Evolutionary conservation across 2,113 vertebrate genomes (phyloP).

Genomic region (Theristicus caerulescens): DNA sequence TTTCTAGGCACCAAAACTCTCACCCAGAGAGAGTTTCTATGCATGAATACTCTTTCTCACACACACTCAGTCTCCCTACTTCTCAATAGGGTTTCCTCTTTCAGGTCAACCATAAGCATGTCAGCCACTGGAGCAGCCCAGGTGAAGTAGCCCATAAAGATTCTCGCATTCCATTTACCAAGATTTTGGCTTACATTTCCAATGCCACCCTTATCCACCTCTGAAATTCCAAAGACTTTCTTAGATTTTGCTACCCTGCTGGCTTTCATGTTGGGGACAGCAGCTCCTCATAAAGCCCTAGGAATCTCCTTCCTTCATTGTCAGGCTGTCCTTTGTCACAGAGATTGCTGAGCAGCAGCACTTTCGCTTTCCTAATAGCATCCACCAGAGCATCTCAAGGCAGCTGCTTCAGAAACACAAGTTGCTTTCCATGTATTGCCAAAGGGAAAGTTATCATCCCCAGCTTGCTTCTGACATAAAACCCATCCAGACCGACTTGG

Average conservation of each 20-base stretch:
- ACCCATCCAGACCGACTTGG: background rate
- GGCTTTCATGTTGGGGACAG: background rate
- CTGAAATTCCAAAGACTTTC: background rate
- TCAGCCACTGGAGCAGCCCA: background rate
- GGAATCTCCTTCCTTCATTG: background rate
- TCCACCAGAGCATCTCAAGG: background rate
- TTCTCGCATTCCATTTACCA: rapidly evolving
- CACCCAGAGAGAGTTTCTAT: background rate
- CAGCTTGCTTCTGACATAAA: background rate
- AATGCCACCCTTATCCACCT: background rate
- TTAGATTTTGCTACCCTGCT: background rate
- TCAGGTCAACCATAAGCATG: background rate
- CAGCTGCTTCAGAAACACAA: background rate
- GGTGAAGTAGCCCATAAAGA: background rate
- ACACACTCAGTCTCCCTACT: background rate
- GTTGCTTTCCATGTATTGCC: background rate
- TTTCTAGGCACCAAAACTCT: background rate
- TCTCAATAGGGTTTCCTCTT: background rate
- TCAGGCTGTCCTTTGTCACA: background rate
- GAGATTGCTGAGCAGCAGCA: background rate
- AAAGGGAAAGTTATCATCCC: background rate
- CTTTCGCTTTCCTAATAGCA: background rate
- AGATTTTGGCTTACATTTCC: background rate
- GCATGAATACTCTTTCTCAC: background rate
- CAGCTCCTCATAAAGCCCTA: background rate